These are phyloP conservation scores for Lathronympha strigana DNA, from an alignment of 2,888 invertebrate species.

Conservation along the genomic window DNA sequence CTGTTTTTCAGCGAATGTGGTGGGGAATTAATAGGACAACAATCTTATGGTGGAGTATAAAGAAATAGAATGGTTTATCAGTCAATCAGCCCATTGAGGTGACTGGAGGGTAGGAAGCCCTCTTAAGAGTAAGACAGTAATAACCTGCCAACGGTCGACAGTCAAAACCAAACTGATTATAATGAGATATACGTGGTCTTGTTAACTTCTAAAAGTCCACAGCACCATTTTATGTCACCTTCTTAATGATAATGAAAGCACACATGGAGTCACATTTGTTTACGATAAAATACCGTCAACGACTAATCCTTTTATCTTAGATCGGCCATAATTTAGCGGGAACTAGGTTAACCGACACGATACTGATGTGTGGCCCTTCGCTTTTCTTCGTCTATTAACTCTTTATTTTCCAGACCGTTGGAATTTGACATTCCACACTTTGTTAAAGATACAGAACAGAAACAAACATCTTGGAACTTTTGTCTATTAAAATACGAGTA, in stretches of 20 bases:
- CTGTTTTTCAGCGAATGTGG: too few relatives aligned
- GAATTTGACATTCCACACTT: neutral
- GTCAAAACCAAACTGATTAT: too few relatives aligned
- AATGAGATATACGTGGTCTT: too few relatives aligned
- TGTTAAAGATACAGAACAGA: too few relatives aligned
- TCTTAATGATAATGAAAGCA: neutral
- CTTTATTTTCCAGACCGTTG: neutral
- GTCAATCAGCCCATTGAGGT: too few relatives aligned
- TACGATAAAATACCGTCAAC: constrained; percentile 2
- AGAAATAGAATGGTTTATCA: too few relatives aligned
- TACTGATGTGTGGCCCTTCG: constrained; percentile 12
- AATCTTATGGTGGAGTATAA: too few relatives aligned
- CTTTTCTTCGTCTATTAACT: constrained; percentile 1
- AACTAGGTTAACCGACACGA: constrained; percentile 16
- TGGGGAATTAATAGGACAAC: too few relatives aligned
- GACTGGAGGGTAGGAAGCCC: neutral
- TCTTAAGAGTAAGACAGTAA: neutral
- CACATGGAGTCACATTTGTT: constrained; percentile 5
- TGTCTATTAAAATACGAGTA: too few relatives aligned
- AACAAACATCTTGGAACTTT: too few relatives aligned
- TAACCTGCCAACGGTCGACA: too few relatives aligned
- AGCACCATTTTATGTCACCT: neutral
- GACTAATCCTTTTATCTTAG: constrained; percentile 9
- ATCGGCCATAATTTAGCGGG: constrained; percentile 8
- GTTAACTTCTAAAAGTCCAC: too few relatives aligned